Base-by-base conservation (phyloP, 2,797 vertebrate genomes). In the Hylomyscus alleni region DNA sequence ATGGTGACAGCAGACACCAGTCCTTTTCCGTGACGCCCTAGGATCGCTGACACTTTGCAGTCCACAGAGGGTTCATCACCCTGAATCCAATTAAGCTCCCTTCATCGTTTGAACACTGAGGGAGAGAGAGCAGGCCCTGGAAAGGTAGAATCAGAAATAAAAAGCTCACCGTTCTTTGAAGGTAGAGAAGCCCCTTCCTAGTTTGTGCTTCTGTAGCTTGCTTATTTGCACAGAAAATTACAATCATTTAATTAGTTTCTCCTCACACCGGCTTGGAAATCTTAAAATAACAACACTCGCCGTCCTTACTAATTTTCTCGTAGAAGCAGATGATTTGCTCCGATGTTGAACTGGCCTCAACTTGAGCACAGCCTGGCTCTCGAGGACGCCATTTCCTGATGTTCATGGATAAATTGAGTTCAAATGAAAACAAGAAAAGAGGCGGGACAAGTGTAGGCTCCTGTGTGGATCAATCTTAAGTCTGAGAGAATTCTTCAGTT, bases 161-260 rank as follows among this genome's bases (percentile, higher is more conserved):
- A 67, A n/a, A 62, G 29, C 29, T 31, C 84, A 3, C 15, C 6
- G 56, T 89, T 92, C 37, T 90, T 94, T 91, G 47, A 95, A 78
- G 95, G 89, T 77, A 31, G 94, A 87, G n/a, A 90, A 86, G 52
- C n/a, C 54, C 76, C 69, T 72, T 86, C 90, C 84, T 72, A 12
- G 52, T 80, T 69, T 56, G 81, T 76, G 24, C 91, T 72, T 92
- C 83, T 75, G 56, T 31, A 67, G 89, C 75, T 90, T 44, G 62
- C 90, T 80, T 94, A 69, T 96, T 93, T 94, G 97, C 91, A 81
- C 87, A 96, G 96, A 94, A 92, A 95, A 97, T 95, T 65, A 72
- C 95, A 89, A 95, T 97, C 95, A 90, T 96, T 97, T 98, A 95
- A 97, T 97, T 97, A 97, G 96, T 84, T 97, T 96, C 94, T 92